Base-by-base conservation (phyloP, 2,888 invertebrate genomes). In the Mesorhabditis sp. region DNA sequence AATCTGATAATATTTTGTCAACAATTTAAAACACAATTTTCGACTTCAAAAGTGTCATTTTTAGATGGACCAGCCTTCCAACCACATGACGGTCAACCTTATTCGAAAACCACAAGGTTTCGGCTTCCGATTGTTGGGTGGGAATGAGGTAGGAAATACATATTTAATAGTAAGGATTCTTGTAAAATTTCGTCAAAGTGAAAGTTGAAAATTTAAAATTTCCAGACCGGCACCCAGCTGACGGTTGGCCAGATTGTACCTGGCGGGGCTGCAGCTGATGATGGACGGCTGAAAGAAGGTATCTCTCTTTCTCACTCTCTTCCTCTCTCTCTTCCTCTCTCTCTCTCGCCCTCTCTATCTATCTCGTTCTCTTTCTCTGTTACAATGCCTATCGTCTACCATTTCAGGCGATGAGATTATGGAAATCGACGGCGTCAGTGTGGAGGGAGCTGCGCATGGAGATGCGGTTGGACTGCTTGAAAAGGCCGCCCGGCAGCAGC, bases 121-220 rank as follows among this genome's bases (percentile, higher is more conserved):
- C 88, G 98, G 97, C 6, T 98, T 98, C 88, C 90, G 97, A 74
- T 95, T 98, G 85, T 93, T 97, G 45, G 97, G 97, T 42, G 98
- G 98, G 62, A 94, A 94, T 0, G 97, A 97, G 88, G 96, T 97
- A 50, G 2, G n/a, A 10, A 50, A 50, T n/a, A 50, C 7, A 1
- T 28, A 1, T 28, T 28, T 28, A n/a, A n/a, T n/a, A n/a, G n/a
- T 28, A 28, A 28, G 28, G 28, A 28, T 28, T 28, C 28, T 28
- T 28, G 28, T 28, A 28, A 28, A 28, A 28, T 28, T 28, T 28
- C 58, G n/a, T 50, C 7, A 13, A 50, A n/a, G 10, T 50, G 58
- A 50, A 50, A n/a, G n/a, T 7, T 41, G 6, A 5, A 4, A 62
- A 28, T 66, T 41, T 13, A 43, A 44, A 43, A 7, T n/a, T 67